Evolutionary conservation across 2,113 vertebrate genomes (phyloP), one percentile per base, ranked within the genome.

Genomic region (Nansenia antarctica): DNA sequence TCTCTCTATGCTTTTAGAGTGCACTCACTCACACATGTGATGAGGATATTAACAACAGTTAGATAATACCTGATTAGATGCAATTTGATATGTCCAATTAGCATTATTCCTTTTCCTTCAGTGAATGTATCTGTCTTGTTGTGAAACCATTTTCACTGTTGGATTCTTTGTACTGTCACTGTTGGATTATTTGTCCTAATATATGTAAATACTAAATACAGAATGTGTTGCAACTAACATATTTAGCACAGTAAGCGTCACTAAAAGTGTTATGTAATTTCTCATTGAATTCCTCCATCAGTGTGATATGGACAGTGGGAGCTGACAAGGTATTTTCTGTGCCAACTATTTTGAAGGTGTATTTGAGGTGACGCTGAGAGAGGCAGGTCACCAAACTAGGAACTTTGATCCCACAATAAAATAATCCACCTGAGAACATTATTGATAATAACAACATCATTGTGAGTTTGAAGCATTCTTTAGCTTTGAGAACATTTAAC

Each of bases 21-120:
- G n/a, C n/a, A n/a, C n/a, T n/a, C 3, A 52, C 9, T 12, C 22
- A 52, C 55, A 76, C 73, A 85, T 80, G 67, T 68, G 72, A 86
- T 86, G 53, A 72, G 22, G 1, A 3, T 61, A 20, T 32, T 79
- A 1, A 3, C 66, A 55, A 70, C 67, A 58, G 66, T n/a, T 72
- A 74, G 59, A 67, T 60, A 55, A 67, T 60, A 55, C 15, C 34
- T 61, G 4, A 22, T 35, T 49, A 70, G 71, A 66, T 86, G n/a
- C n/a, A n/a, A n/a, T n/a, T n/a, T n/a, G 79, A 85, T 67, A 20
- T 12, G 63, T 71, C 35, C 34, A 69, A 62, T 79, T 59, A 20
- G 34, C 58, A 5, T 20, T 30, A 72, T 73, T 65, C 62, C 27
- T n/a, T n/a, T n/a, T n/a, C n/a, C n/a, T n/a, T n/a, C n/a, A n/a